Conservation (phyloP, 2,888 invertebrate genomes). For the Lasioglossum marginatum region DNA sequence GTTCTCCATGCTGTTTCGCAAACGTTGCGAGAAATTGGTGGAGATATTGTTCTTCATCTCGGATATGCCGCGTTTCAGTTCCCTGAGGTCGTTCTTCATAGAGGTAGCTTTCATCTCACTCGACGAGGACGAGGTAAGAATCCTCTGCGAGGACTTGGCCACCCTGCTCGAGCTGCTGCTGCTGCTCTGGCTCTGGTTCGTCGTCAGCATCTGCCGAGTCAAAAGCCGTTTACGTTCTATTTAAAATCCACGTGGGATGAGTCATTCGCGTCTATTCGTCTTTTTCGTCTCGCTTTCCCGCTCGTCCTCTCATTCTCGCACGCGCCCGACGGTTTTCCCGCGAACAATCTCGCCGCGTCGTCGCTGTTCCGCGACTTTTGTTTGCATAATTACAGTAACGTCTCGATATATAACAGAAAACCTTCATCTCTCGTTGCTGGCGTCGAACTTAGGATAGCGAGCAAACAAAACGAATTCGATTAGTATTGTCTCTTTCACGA, state of each 20-base stretch:
- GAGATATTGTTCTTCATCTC: constrained; percentile 93
- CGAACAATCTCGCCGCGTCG: neutral
- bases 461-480: neutral
- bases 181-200: constrained; percentile 85
- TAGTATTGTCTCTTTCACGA: neutral
- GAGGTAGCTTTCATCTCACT: constrained; percentile 93
- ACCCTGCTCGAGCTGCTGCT: constrained; percentile 86
- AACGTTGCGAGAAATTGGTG: constrained; percentile 85
- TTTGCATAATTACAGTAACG: neutral
- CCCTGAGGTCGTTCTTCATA: constrained; percentile 92
- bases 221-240: constrained; percentile 77
- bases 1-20: constrained; percentile 92
- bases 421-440: neutral
- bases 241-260: constrained; percentile 75
- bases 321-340: constrained; percentile 10
- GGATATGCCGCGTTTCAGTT: constrained; percentile 93
- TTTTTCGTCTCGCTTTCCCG: constrained; percentile 20
- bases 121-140: constrained; percentile 84
- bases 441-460: neutral
- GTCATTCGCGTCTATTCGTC: constrained; percentile 57
- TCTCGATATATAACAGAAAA: neutral
- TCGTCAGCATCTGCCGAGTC: constrained; percentile 81
- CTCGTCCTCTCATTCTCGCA: constrained; percentile 20
- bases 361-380: constrained; percentile 22
- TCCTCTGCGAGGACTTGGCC: constrained; percentile 86